Conservation (phyloP, 2,888 invertebrate genomes). For the Oligia latruncula region DNA sequence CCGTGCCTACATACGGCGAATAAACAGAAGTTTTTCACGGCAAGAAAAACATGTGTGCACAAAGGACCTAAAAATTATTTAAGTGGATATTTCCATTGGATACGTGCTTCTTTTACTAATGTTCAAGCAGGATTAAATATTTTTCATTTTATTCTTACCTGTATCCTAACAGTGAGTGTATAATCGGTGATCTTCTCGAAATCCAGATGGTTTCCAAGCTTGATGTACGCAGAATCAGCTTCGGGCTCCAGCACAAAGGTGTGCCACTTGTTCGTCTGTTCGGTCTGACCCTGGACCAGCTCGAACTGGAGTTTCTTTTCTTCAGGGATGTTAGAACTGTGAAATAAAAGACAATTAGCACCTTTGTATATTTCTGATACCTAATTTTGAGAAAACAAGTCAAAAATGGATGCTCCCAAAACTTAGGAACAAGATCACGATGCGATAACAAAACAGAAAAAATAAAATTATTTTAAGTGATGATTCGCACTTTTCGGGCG, state of each 20-base stretch:
- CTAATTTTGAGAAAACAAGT: not conserved
- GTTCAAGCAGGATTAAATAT: not conserved
- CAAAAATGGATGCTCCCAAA: not conserved
- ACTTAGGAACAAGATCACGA: not conserved
- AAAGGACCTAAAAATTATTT: too few relatives aligned
- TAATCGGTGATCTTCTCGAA: conserved; percentile 96
- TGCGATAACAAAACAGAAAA: not conserved
- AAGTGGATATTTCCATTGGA: too few relatives aligned
- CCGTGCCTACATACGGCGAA: too few relatives aligned
- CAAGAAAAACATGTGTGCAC: too few relatives aligned
- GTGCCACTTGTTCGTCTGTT: conserved; percentile 95
- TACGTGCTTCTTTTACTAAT: not conserved
- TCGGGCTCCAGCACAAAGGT: conserved; percentile 93
- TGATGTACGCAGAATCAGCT: conserved; percentile 93
- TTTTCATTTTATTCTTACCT: conserved; percentile 78
- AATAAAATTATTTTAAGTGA: too few relatives aligned
- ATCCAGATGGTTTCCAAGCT: conserved; percentile 94
- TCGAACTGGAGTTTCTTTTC: conserved; percentile 94
- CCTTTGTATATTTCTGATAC: not conserved
- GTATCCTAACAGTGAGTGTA: conserved; percentile 94
- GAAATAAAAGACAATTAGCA: not conserved
- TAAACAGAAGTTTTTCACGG: too few relatives aligned
- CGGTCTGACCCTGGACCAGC: conserved; percentile 94
- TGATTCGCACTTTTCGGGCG: too few relatives aligned
- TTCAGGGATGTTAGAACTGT: conserved; percentile 92